Percentiles rank a stretch among this genome's conserved stretches.
Conservation (phyloP, 1,140 invertebrate genomes). For the Heliconius nattereri region DNA sequence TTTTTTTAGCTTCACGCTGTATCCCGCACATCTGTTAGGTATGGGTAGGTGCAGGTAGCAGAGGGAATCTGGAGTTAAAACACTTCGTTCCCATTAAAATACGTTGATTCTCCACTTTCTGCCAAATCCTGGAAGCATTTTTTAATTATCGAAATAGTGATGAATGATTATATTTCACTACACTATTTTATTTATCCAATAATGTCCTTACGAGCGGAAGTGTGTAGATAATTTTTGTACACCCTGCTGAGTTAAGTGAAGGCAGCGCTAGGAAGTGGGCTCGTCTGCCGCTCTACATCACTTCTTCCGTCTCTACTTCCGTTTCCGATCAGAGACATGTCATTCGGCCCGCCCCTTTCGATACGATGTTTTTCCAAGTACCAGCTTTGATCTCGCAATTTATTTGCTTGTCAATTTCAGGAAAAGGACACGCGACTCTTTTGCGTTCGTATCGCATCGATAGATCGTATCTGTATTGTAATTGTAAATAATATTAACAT, state of each 20-base stretch:
- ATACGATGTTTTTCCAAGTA: constrained; percentile 64
- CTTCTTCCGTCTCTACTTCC: constrained; percentile 72
- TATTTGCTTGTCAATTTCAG: constrained; percentile 79
- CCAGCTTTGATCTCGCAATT: constrained; percentile 72
- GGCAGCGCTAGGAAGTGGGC: constrained; percentile 68
- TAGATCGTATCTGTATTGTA: constrained; percentile 46
- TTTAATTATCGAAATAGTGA: neutral
- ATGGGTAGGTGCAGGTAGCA: no score
- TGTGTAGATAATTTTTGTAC: constrained; percentile 47
- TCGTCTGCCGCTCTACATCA: constrained; percentile 66
- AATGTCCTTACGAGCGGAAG: constrained; percentile 23
- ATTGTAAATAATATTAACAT: constrained; percentile 48
- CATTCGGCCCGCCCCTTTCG: constrained; percentile 54
- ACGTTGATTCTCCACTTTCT: no score
- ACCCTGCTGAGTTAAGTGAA: constrained; percentile 75
- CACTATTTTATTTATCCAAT: constrained; percentile 13
- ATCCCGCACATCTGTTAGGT: no score
- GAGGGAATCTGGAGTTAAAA: no score
- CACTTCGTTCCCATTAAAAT: no score
- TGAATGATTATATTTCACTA: neutral
- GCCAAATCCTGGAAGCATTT: no score
- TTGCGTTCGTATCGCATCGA: constrained; percentile 42
- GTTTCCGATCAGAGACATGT: constrained; percentile 67
- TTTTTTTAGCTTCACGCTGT: no score
- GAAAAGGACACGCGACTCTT: constrained; percentile 72